Base-by-base conservation (phyloP, 2,113 vertebrate genomes). In the Oceanodroma tethys region DNA sequence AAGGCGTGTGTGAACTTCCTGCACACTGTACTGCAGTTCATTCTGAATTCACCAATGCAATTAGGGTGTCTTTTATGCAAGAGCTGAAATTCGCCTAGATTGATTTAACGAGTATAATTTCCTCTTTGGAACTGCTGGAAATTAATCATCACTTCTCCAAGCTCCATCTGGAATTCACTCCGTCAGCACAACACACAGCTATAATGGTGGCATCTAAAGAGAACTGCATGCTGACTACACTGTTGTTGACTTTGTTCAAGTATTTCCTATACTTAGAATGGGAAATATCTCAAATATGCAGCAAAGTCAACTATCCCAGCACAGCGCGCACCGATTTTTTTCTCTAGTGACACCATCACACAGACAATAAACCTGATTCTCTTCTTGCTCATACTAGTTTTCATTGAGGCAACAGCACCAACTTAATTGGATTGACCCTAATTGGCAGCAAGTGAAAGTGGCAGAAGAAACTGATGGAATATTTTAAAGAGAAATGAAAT, bases 81-180 rank as follows among this genome's bases (percentile, higher is more conserved):
- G 91, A 88, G 76, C 82, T 81, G 58, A 93, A 92, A 95, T 97
- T 94, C 86, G 0, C 89, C 91, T 17, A 15, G 34, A 75, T 82
- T 88, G 94, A 95, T 95, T 96, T 93, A 90, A 96, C 67, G 7
- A 96, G 95, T 34, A 68, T 93, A 90, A 97, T 97, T 97, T 97
- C 95, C 96, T 97, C 93, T 89, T 60, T 16, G 89, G 81, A 92
- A 86, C 72, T 83, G 93, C 86, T 97, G 93, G 92, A 85, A 93
- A 93, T 95, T 84, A 97, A 94, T 95, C 95, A 88, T 60, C 84
- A 11, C 74, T 88, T 92, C 89, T 87, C n/a, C 79, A 12, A 60
- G 78, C 75, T 90, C 65, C 36, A 3, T 0, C 15, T 67, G 96
- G 93, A 97, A 97, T 97, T 76, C 92, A 8, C 91, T 65, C 75